Evolutionary conservation across 2,888 invertebrate genomes (phyloP), one percentile per base, ranked within the genome.

Genomic region (Athalia circularis): DNA sequence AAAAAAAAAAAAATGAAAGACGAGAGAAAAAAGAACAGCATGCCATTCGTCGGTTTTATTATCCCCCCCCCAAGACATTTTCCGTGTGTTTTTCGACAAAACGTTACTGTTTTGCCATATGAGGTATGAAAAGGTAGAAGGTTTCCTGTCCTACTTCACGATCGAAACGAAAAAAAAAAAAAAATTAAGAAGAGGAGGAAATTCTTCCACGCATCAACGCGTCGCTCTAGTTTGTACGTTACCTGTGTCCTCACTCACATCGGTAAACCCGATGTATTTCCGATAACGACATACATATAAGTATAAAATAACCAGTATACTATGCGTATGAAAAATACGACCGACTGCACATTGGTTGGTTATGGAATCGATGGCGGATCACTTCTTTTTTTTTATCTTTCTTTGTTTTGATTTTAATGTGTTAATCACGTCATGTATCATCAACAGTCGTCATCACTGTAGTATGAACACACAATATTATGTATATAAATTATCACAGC

Each of bases 61-160:
- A 54, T 54, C 29, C 8, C 11, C 29, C 8, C 11, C 11, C 43
- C 7, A 52, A 47, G 52, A 11, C 68, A 5, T 68, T 68, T 68
- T 68, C 4, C 4, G n/a, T 65, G 13, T 62, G 13, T 62, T 62
- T 62, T 29, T 62, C 9, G 29, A 29, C 1, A 29, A 2, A 29
- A 29, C 2, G 29, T 29, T 29, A 29, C 29, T 29, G n/a, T 68
- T 29, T 5, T 8, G 65, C 15, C 7, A 54, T 6, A 3, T 5
- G 9, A 67, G 54, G 68, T 68, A 43, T 29, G 29, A 43, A 54
- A 54, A 68, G 68, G 68, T 54, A 11, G 68, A 68, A 68, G 68
- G 52, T 54, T 29, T 5, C 29, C 11, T 6, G 8, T 54, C 54
- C 52, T 43, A 4, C 11, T 68, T 50, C 3, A 9, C 29, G 29